These are phyloP conservation scores for Vulpes ferrilata DNA, from an alignment of 2,113 vertebrate species.

Conservation along the genomic window DNA sequence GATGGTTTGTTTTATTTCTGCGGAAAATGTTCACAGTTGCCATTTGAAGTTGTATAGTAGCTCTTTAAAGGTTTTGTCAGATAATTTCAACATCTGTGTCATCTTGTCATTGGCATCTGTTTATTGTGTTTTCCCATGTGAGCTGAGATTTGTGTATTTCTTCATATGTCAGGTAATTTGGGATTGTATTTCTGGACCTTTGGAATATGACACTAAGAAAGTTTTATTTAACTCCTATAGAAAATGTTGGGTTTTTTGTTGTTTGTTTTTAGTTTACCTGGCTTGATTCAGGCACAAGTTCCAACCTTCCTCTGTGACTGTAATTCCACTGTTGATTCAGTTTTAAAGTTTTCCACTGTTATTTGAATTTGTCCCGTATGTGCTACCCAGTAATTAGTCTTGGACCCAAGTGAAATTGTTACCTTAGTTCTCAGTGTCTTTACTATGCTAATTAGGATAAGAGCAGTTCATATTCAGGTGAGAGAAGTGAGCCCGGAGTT, in stretches of 20 bases:
- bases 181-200: neutral
- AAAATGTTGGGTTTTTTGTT: neutral
- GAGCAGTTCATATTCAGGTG: neutral
- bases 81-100: neutral
- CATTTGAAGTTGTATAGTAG: neutral
- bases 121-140: neutral
- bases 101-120: neutral
- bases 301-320: neutral
- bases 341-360: neutral
- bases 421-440: neutral
- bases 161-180: neutral
- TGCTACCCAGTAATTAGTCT: neutral
- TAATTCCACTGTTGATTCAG: neutral
- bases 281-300: neutral
- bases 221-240: neutral
- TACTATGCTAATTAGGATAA: neutral
- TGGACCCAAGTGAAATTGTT: neutral
- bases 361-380: neutral
- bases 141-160: slow-evolving; percentile 32
- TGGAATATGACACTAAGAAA: neutral
- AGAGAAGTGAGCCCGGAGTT: neutral
- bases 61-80: neutral
- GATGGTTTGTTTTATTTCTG: neutral
- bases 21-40: slow-evolving; percentile 3
- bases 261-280: neutral